These are phyloP conservation scores for Drosophila ercepeae DNA, from an alignment of 1,140 invertebrate species.

Conservation along the genomic window DNA sequence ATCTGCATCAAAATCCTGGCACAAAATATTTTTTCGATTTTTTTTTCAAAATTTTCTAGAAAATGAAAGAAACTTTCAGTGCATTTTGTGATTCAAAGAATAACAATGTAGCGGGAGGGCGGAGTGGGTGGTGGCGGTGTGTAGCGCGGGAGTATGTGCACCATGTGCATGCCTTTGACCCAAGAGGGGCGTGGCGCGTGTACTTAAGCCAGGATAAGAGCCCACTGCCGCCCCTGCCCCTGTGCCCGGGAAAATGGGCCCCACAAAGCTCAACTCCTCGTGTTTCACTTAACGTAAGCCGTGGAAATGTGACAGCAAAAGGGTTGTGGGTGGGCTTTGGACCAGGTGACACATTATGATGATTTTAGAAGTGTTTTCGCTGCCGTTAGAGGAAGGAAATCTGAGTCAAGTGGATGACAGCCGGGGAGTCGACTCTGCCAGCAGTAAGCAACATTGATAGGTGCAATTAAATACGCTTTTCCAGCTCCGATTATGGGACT, in stretches of 20 bases:
- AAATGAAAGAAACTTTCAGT: neutral
- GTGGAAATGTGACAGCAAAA: conserved; percentile 1
- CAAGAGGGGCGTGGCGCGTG: conserved; percentile 2
- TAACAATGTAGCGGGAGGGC: neutral
- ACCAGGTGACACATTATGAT: conserved; percentile 26
- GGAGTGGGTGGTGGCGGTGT: neutral
- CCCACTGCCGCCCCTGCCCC: neutral
- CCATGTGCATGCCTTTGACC: neutral
- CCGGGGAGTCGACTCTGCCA: no score
- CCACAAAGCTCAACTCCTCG: conserved; percentile 33
- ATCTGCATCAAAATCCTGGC: neutral
- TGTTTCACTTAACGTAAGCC: conserved; percentile 41
- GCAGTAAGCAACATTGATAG: conserved; percentile 7
- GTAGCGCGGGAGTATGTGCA: neutral
- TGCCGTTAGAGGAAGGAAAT: neutral
- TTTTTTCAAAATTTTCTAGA: neutral
- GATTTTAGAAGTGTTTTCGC: conserved; percentile 4
- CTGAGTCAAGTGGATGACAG: conserved; percentile 24
- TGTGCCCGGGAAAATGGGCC: neutral
- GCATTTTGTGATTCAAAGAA: neutral
- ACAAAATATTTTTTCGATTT: no score
- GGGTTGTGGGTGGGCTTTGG: neutral
- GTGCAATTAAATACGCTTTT: conserved; percentile 13
- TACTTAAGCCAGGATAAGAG: conserved; percentile 25
- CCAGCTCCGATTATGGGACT: neutral